Evolutionary conservation across 2,797 vertebrate genomes (phyloP).

Genomic region (Simalia tracyae): DNA sequence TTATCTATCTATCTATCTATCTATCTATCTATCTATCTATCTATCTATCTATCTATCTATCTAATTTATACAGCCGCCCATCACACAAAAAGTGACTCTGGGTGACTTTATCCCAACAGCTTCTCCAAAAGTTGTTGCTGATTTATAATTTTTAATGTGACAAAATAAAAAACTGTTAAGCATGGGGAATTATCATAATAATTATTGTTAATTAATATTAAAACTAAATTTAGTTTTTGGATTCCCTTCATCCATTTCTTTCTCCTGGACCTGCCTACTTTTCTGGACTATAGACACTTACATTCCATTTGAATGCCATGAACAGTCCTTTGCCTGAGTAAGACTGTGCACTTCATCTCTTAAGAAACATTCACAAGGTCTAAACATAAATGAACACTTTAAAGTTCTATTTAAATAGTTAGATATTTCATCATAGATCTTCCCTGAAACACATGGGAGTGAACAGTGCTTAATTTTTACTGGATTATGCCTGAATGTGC

Average conservation of each 20-base stretch:
- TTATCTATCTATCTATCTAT: too few relatives aligned
- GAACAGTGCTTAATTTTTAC: neutral
- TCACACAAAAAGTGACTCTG: too few relatives aligned
- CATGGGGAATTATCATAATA: too few relatives aligned
- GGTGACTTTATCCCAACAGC: too few relatives aligned
- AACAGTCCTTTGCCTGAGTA: neutral
- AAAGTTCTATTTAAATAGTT: neutral
- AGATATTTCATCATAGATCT: neutral
- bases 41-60: too few relatives aligned
- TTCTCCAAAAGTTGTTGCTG: too few relatives aligned
- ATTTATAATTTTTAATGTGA: too few relatives aligned
- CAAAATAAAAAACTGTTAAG: too few relatives aligned
- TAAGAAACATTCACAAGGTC: neutral
- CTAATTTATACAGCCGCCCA: too few relatives aligned
- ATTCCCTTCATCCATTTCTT: neutral
- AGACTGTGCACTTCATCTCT: neutral
- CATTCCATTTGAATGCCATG: neutral
- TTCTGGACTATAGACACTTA: neutral
- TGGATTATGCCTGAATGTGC: neutral
- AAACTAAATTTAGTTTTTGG: too few relatives aligned
- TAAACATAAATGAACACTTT: neutral
- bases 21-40: too few relatives aligned
- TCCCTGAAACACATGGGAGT: neutral
- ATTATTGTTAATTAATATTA: too few relatives aligned
- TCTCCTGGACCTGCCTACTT: neutral